Evolutionary conservation across 2,888 invertebrate species (phyloP).

Genomic region (Drosophila algonquin): DNA sequence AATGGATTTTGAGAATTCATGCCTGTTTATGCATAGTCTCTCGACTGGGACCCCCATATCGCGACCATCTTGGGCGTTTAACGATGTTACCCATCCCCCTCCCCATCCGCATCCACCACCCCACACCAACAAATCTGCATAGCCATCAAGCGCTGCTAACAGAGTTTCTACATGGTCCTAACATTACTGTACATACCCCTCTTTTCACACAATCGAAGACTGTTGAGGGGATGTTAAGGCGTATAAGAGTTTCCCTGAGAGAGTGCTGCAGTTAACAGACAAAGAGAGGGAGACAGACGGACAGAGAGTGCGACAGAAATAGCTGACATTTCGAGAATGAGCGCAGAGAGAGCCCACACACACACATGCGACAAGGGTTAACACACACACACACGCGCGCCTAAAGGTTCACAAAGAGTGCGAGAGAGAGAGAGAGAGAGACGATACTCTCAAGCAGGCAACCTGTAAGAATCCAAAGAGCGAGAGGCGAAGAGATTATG

Average conservation of each 20-base stretch:
- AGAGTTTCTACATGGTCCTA: constrained; percentile 9
- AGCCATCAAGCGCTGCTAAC: constrained; percentile 11
- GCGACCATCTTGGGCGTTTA: constrained; percentile 21
- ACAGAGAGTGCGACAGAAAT: constrained; percentile 55
- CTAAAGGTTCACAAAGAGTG: constrained; percentile 1
- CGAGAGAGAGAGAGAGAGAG: constrained; percentile 31
- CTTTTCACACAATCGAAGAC: constrained; percentile 49
- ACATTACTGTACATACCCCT: constrained; percentile 9
- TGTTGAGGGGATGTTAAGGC: constrained; percentile 12
- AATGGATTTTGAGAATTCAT: constrained; percentile 50
- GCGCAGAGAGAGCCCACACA: constrained; percentile 30
- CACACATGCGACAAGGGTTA: constrained; percentile 1
- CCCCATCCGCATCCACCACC: too few species aligned
- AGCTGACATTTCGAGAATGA: constrained; percentile 57
- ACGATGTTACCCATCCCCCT: constrained; percentile 2
- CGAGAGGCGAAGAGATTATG: constrained; percentile 55
- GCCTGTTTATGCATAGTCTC: constrained; percentile 17
- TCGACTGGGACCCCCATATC: constrained; percentile 7
- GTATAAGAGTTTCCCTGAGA: constrained; percentile 64
- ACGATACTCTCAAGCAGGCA: constrained; percentile 40
- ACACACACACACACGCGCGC: not conserved
- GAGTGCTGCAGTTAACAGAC: constrained; percentile 23
- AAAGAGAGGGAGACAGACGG: constrained; percentile 16
- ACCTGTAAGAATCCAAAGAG: constrained; percentile 74
- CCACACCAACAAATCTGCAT: constrained; percentile 10